Percentiles rank a stretch among this genome's conserved stretches.
Evolutionary conservation across 2,113 vertebrate genomes (phyloP).

Genomic region (Hiodon alosoides): DNA sequence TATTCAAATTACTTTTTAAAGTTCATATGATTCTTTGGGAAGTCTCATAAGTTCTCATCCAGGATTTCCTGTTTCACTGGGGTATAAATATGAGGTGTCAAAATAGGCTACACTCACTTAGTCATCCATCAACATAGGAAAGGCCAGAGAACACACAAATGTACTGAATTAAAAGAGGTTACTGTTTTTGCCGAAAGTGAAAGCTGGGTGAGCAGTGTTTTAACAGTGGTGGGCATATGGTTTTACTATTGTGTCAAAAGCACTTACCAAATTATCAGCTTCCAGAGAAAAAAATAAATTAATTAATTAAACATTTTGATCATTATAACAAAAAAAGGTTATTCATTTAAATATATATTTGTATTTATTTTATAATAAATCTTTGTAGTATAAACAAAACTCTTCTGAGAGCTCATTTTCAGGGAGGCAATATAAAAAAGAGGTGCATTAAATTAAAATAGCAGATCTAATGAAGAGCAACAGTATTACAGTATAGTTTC

Average conservation of each 20-base stretch:
- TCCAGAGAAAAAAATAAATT: neutral
- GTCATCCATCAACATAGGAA: too few species aligned
- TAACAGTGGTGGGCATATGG: neutral
- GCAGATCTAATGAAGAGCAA: slow-evolving; percentile 43
- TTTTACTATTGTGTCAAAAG: neutral
- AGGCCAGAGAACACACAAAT: too few species aligned
- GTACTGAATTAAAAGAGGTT: too few species aligned
- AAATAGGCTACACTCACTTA: too few species aligned
- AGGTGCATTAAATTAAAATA: neutral
- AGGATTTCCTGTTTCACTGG: too few species aligned
- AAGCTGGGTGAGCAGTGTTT: slow-evolving; percentile 44
- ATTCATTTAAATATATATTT: too few species aligned
- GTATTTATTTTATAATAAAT: neutral
- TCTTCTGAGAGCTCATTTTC: too few species aligned
- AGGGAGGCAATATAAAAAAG: neutral
- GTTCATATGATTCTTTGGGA: too few species aligned
- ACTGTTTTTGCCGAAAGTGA: slow-evolving; percentile 32
- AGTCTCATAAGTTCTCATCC: too few species aligned
- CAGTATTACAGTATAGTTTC: slow-evolving; percentile 43
- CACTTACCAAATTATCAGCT: slow-evolving; percentile 7
- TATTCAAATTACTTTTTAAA: too few species aligned
- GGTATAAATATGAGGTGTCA: too few species aligned
- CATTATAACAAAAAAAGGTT: too few species aligned
- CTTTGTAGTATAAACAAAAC: neutral
- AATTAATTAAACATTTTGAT: neutral